Evolutionary conservation across 2,888 invertebrate species (phyloP), one percentile per base, ranked within the genome.

Genomic region (Athalia circularis): DNA sequence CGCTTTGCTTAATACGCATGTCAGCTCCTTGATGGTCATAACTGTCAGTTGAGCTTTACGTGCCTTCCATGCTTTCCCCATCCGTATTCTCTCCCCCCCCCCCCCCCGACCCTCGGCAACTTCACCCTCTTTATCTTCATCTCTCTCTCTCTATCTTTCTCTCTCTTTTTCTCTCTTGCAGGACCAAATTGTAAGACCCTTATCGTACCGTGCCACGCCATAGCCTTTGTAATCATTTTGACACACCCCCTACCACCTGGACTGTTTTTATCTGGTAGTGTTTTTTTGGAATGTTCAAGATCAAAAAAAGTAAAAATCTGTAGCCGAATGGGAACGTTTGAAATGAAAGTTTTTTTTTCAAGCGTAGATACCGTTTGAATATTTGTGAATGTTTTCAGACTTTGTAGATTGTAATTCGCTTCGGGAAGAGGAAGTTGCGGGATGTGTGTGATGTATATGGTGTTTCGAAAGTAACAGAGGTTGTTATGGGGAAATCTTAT

Each of bases 171-270:
- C 59, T 72, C 77, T 47, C 8, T 15, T 11, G 29, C 29, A 29
- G 59, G 72, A 59, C 52, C 72, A 59, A 72, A 57, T 80, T 79
- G 48, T 86, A 86, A 87, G 85, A 87, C 87, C 85, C 86, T 88
- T 88, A 88, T 88, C 88, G 85, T 82, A 79, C 81, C 65, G 81
- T 84, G 75, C 86, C 88, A 88, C 82, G 82, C 86, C 83, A 80
- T 79, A 72, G 77, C 68, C 79, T 82, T 82, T 79, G 80, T 82
- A 82, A 80, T 80, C 77, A 80, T 81, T 82, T 83, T 80, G 78
- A 82, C 82, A 82, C 84, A 82, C 81, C 81, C 82, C 79, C 77
- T 77, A 80, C 82, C 82, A 83, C 6, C 47, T 13, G 29, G 15
- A 47, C 67, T 8, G 13, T 64, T 15, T 29, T 62, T 47, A 11